Evolutionary conservation across 2,113 vertebrate species (phyloP), one percentile per base, ranked within the genome.

Genomic region (Lucifuga dentata): DNA sequence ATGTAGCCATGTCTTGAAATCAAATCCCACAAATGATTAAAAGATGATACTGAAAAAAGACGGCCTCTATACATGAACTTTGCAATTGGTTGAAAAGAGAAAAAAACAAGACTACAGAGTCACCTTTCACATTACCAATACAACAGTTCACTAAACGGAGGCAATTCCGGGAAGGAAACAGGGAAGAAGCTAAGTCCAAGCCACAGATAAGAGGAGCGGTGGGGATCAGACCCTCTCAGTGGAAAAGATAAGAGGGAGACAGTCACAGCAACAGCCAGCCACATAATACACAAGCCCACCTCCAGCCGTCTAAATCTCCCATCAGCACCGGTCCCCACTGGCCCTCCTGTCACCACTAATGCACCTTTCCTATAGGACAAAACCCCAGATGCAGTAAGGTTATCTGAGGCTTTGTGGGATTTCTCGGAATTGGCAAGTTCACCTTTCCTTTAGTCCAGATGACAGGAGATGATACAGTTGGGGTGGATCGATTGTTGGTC

Each of bases 381-480:
- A 85, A 86, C 80, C 84, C 61, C 67, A 56, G 85, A 81, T 73
- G 66, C 76, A 83, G 92, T 91, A 93, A 93, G 88, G 81, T 84
- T 93, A 93, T 93, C 91, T 87, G 86, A 60, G 58, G 73, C 81
- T 88, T 87, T 61, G 83, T 78, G 46, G 73, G 87, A 88, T 84
- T 93, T 94, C 92, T 92, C 79, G 89, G 93, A 93, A 92, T 85
- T 73, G 81, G 74, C 89, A 86, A 94, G 93, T 94, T 93, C 93
- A 92, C 91, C 93, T 93, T 91, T 91, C 88, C 80, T 70, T 66
- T 64, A 49, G 81, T 85, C 78, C 85, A 89, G 92, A 93, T 93
- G 91, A 90, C 81, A 90, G 85, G 80, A 76, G 63, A 64, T 76
- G 93, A 94, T 92, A 92, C 79, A 76, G 87, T 46, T 20, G 35